Conservation (phyloP, 2,797 vertebrate species). For the Champsocephalus gunnari region DNA sequence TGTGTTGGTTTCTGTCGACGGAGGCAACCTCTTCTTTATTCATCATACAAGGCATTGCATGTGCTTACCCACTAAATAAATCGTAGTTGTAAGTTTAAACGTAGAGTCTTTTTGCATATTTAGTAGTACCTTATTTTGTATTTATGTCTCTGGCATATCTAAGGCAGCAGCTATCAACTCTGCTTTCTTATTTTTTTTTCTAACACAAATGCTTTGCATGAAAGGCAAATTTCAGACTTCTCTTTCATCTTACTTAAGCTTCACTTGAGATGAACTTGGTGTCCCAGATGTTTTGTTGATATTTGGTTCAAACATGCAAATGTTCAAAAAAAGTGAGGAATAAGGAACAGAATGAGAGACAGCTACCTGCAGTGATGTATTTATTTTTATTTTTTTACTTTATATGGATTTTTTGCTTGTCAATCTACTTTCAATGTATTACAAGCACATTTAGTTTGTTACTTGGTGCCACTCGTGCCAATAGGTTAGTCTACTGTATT, state of each 20-base stretch:
- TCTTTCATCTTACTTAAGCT: background rate
- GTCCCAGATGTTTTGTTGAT: conserved; percentile 11
- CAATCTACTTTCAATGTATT: background rate
- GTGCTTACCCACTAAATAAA: conserved; percentile 1
- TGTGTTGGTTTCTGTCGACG: background rate
- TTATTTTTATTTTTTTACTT: conserved; percentile 17
- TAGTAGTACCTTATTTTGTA: conserved; percentile 3
- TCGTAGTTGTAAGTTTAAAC: conserved; percentile 16
- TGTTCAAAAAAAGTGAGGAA: conserved; percentile 1
- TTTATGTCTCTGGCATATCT: conserved; percentile 4
- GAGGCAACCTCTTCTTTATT: conserved; percentile 8
- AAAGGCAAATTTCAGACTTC: conserved; percentile 25
- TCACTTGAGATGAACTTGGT: background rate
- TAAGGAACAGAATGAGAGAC: background rate
- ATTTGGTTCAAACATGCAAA: conserved; percentile 9
- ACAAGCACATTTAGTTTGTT: background rate
- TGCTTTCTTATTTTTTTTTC: conserved; percentile 8
- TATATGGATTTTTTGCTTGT: conserved; percentile 7
- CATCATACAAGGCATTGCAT: background rate
- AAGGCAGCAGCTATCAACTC: background rate
- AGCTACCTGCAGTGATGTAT: background rate
- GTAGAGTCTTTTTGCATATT: background rate
- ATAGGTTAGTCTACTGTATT: background rate
- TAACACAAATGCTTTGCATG: conserved; percentile 21
- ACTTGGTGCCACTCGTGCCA: background rate